These are phyloP conservation scores for Invenusta paracnida DNA, from an alignment of 2,888 invertebrate genomes.

Conservation along the genomic window DNA sequence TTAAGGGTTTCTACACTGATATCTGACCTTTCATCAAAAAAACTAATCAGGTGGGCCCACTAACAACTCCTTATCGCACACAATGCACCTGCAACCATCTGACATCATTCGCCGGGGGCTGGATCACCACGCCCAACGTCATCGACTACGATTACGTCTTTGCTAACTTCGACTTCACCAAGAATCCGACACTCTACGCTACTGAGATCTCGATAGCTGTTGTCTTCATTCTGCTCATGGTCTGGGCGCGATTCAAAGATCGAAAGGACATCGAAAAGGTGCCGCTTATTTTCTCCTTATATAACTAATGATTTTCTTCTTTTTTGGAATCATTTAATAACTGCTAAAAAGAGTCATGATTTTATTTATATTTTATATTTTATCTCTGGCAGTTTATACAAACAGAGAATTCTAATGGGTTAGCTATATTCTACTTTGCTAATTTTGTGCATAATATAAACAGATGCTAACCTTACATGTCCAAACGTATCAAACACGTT, in stretches of 20 bases:
- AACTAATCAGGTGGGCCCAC: constrained; percentile 46
- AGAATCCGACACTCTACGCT: constrained; percentile 62
- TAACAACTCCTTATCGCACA: constrained; percentile 48
- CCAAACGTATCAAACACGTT: too few relatives aligned
- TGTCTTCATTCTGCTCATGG: constrained; percentile 56
- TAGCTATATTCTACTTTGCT: too few relatives aligned
- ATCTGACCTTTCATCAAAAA: too few relatives aligned
- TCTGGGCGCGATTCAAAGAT: constrained; percentile 62
- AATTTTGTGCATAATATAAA: too few relatives aligned
- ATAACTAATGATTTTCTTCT: background rate
- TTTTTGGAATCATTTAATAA: background rate
- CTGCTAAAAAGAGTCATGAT: too few relatives aligned
- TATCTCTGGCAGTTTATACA: too few relatives aligned
- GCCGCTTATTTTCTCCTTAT: constrained; percentile 42
- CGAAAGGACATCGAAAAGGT: constrained; percentile 60
- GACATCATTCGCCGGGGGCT: constrained; percentile 62
- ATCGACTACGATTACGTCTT: constrained; percentile 63
- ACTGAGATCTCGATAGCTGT: constrained; percentile 59
- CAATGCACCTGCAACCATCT: constrained; percentile 59
- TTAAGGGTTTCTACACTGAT: too few relatives aligned
- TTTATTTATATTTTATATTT: too few relatives aligned
- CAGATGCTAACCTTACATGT: too few relatives aligned
- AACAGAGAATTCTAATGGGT: too few relatives aligned
- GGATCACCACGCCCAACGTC: constrained; percentile 62
- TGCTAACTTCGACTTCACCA: constrained; percentile 59